Percentiles rank a stretch among this genome's conserved stretches.
Evolutionary conservation across 2,113 vertebrate species (phyloP).

Genomic region (Psilopogon haemacephalus): DNA sequence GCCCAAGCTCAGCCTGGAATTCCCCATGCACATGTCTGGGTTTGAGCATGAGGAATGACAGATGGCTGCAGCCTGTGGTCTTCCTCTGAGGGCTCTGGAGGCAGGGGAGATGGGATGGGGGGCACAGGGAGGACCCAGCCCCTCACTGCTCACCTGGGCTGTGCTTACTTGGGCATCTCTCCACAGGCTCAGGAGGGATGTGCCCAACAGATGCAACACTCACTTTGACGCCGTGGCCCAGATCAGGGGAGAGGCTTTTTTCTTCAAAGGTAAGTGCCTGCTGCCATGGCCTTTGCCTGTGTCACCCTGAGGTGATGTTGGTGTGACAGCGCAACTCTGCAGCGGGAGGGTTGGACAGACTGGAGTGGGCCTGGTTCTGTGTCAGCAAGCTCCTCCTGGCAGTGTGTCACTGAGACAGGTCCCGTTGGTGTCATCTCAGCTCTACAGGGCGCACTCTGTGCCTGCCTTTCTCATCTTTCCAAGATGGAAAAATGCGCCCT

Average conservation of each 20-base stretch:
- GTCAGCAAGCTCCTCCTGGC: background rate
- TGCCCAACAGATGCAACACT: constrained; percentile 87
- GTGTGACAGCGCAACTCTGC: background rate
- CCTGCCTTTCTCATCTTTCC: background rate
- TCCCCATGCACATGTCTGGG: accelerated
- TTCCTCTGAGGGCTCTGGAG: background rate
- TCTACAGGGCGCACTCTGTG: background rate
- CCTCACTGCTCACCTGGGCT: background rate
- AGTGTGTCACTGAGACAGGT: accelerated
- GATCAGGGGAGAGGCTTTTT: constrained; percentile 97
- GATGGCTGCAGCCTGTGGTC: background rate
- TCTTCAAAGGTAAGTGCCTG: constrained; percentile 88
- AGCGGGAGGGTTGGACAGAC: accelerated
- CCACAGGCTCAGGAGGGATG: constrained; percentile 79
- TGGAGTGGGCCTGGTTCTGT: background rate
- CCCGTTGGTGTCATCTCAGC: background rate
- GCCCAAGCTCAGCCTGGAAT: background rate
- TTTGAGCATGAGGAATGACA: background rate
- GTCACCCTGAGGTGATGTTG: accelerated
- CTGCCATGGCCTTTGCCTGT: accelerated
- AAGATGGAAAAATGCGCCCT: background rate
- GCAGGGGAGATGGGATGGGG: background rate
- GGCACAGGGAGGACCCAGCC: accelerated
- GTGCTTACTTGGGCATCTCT: background rate
- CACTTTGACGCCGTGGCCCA: constrained; percentile 95